Conservation (phyloP, 2,888 invertebrate genomes). For the Drosophila vallismaia region DNA sequence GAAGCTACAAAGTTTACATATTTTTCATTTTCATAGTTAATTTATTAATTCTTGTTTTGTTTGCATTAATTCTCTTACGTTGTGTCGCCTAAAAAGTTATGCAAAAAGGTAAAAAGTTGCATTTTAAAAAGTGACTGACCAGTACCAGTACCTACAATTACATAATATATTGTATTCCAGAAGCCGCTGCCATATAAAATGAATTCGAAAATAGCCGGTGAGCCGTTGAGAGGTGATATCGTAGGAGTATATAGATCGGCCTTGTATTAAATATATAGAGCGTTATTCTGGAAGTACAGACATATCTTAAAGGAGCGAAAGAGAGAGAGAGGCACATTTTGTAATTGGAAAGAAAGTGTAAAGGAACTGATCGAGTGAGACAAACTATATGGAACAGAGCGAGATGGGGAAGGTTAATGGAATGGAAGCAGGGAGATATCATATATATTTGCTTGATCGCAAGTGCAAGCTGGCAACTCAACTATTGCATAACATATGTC, state of each 20-base stretch:
- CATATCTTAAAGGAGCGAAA: constrained; percentile 1
- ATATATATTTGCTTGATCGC: constrained; percentile 30
- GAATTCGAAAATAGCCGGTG: constrained; percentile 11
- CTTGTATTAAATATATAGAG: not conserved
- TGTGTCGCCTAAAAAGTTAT: constrained; percentile 67
- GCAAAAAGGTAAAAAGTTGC: constrained; percentile 71
- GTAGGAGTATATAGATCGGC: not conserved
- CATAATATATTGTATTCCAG: constrained; percentile 19
- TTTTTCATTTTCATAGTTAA: constrained; percentile 41
- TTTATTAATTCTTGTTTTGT: constrained; percentile 27
- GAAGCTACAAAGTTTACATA: constrained; percentile 74
- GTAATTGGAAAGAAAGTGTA: constrained; percentile 8
- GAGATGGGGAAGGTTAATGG: not conserved
- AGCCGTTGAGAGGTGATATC: not conserved
- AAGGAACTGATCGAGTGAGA: constrained; percentile 18
- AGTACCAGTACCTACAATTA: constrained; percentile 10
- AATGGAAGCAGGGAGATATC: constrained; percentile 7
- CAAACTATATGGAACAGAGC: constrained; percentile 6
- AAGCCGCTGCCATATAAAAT: constrained; percentile 18
- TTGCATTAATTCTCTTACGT: constrained; percentile 46
- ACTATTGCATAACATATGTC: constrained; percentile 33
- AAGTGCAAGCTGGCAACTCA: constrained; percentile 26
- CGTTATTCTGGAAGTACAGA: constrained; percentile 2
- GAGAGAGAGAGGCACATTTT: constrained; percentile 1
- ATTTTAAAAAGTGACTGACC: constrained; percentile 53